Evolutionary conservation across 2,797 vertebrate species (phyloP).

Genomic region (Diplodus puntazzo): DNA sequence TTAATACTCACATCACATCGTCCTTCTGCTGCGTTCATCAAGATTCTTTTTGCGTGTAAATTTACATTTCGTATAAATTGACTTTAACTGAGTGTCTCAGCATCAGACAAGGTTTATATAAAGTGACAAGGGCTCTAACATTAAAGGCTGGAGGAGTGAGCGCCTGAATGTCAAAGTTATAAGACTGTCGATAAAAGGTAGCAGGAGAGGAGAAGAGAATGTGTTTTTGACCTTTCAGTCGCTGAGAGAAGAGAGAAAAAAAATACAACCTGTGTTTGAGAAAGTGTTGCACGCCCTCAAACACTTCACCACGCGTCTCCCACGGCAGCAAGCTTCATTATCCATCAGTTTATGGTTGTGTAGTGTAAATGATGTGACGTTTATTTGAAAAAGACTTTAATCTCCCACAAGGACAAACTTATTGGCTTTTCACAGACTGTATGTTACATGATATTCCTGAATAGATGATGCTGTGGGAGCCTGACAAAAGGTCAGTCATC

Average conservation of each 20-base stretch:
- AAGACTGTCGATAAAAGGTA: too few relatives aligned
- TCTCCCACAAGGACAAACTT: conserved; percentile 23
- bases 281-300: neutral
- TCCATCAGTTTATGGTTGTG: neutral
- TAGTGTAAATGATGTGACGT: conserved; percentile 10
- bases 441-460: conserved; percentile 61
- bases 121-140: too few relatives aligned
- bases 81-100: too few relatives aligned
- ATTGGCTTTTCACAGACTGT: conserved; percentile 35
- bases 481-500: conserved; percentile 54
- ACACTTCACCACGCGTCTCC: neutral
- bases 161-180: too few relatives aligned
- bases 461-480: conserved; percentile 31
- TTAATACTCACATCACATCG: neutral
- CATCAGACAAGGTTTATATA: too few relatives aligned
- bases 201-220: too few relatives aligned
- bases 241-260: too few relatives aligned
- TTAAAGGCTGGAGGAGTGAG: too few relatives aligned
- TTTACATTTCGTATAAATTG: too few relatives aligned
- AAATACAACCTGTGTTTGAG: neutral
- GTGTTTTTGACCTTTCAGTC: too few relatives aligned
- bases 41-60: too few relatives aligned
- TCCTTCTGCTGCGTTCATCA: too few relatives aligned
- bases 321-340: conserved; percentile 7
- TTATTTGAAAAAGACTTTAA: conserved; percentile 28